Base-by-base conservation (phyloP, 2,113 vertebrate species). In the Cryptomyrus ogoouensis region DNA sequence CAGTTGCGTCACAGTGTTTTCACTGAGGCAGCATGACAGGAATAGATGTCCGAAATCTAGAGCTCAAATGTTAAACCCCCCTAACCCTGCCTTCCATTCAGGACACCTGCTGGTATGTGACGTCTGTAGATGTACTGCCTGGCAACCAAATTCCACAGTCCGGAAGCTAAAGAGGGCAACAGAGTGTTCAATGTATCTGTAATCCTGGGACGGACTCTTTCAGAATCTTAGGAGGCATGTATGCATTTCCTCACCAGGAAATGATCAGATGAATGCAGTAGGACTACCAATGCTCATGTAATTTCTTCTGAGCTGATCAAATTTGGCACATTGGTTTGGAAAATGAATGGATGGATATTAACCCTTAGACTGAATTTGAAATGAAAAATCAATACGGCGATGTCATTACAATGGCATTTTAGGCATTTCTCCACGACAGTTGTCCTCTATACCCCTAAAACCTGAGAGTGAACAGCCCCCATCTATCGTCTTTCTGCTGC, bases 71-170 rank as follows among this genome's bases (percentile, higher is more conserved):
- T 44, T 39, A 66, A 49, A 84, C 90, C 89, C 21, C 21, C 39
- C 84, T 13, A 10, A 31, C n/a, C n/a, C 56, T 88, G 90, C 89
- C 84, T 46, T 90, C 89, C 92, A 91, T 44, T 90, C 90, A 90
- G 92, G 89, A 91, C 94, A 94, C 95, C 94, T 95, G 95, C 92
- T 95, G 70, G 70, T 85, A 88, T 74, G 89, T 91, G 77, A 88
- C 21, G 91, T 94, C 93, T 94, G 89, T 88, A 89, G 91, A 90
- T 88, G 90, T 56, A 92, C 90, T 91, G 90, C 92, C 58, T 89
- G 88, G 94, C 89, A 92, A 95, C 93, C 80, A 42, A 89, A 91
- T 90, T 90, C 91, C 91, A 90, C 84, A 50, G 84, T 49, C 27
- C 6, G 46, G 58, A 49, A 88, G 19, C 24, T 42, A 39, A 8